A percentile compares a stretch with the other conserved stretches of the same genome.
phyloP scores from a whole-genome alignment of 1,140 invertebrate species.

The Zaprionus gabonicus region DNA sequence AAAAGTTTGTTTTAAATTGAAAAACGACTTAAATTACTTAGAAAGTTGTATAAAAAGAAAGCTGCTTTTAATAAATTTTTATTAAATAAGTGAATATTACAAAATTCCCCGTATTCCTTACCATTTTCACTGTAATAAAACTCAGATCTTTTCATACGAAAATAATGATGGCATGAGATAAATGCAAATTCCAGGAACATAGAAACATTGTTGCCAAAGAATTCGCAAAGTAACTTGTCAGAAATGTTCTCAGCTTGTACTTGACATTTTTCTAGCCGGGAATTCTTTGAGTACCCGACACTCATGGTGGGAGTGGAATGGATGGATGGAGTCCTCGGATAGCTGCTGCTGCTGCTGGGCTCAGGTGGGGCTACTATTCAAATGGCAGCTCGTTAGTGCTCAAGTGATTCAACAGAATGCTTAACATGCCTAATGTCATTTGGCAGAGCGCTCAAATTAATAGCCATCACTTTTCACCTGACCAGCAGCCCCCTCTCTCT shows the following conservation, averaged over 20 bases:
- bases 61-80: neutral
- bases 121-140: neutral
- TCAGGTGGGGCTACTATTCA: constrained; percentile 64
- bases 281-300: constrained; percentile 39
- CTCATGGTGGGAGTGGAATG: neutral
- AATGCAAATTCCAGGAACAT: neutral
- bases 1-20: no score
- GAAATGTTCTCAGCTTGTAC: constrained; percentile 14
- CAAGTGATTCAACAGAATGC: constrained; percentile 80
- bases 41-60: neutral
- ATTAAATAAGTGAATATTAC: neutral
- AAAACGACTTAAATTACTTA: no score
- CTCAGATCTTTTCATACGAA: neutral
- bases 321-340: constrained; percentile 2
- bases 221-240: constrained; percentile 39
- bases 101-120: neutral
- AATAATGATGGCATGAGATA: neutral
- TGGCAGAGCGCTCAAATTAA: constrained; percentile 77
- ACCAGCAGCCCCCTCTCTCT: constrained; percentile 38
- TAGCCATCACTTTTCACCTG: constrained; percentile 80
- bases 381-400: constrained; percentile 78
- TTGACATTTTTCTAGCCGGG: constrained; percentile 28
- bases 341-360: constrained; percentile 16
- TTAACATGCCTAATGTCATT: constrained; percentile 81
- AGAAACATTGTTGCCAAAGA: neutral